Base-by-base conservation (phyloP, 2,113 vertebrate species). In the Scatophagus argus region DNA sequence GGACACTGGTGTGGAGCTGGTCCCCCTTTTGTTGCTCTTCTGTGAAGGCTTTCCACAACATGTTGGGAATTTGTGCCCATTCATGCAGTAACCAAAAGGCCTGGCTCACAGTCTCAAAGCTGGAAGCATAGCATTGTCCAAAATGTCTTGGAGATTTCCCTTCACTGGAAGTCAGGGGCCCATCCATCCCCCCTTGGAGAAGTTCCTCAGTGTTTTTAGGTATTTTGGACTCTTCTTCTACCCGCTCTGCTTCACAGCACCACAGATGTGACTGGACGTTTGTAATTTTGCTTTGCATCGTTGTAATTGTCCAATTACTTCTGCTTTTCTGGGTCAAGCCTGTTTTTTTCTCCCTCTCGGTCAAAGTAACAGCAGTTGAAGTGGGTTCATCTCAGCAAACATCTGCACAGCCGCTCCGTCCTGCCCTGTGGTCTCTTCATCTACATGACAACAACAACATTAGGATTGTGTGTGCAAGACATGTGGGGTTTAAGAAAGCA, bases 401-500 rank as follows among this genome's bases (percentile, higher is more conserved):
- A 86, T 86, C 76, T 83, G 83, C 67, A 66, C 31, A 2, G 47
- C 11, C 3, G 38, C 63, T 74, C 44, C 1, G 59, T 63, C 47
- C 27, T 8, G 39, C 65, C 14, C 65, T 14, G 60, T 63, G 56
- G 9, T 72, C 44, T 5, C 17, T 73, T 67, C 64, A 29, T 65
- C 80, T 75, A 71, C 51, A 80, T 63, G 62, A 70, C 72, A 49
- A 29, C 72, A 49, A 29, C 47, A 75, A 52, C 61, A 63, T 79
- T 32, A 66, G 47, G 69, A 80, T 66, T 49, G 43, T 66, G 60
- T 83, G 84, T 78, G 58, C 27, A 61, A 71, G 76, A 86, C 60
- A 83, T 66, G 73, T 83, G 77, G 74, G 27, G 84, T 79, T 89
- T 85, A 91, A 77, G 47, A 90, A 88, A 91, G 84, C 86, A 88